These are phyloP conservation scores for Streptopelia turtur DNA, from an alignment of 2,797 vertebrate genomes.

Conservation along the genomic window DNA sequence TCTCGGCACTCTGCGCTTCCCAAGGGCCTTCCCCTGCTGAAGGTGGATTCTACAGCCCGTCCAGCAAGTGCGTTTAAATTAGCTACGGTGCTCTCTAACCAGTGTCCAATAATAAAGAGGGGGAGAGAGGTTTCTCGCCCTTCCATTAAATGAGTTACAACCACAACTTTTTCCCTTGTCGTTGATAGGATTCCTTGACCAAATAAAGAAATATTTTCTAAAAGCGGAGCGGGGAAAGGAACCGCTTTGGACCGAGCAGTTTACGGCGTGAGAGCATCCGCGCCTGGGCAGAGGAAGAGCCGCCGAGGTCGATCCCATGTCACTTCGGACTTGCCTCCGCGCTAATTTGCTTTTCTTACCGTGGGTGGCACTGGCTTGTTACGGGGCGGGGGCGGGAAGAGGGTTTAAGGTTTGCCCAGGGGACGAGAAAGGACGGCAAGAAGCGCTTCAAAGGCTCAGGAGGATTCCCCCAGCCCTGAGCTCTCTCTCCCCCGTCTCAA, in stretches of 20 bases:
- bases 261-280: neutral
- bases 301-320: neutral
- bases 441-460: conserved; percentile 20
- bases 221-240: neutral
- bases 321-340: neutral
- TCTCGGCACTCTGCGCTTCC: neutral
- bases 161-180: neutral
- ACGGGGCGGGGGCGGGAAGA: neutral
- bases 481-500: neutral
- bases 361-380: neutral
- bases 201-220: conserved; percentile 19
- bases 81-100: neutral
- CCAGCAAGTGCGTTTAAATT: neutral
- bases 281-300: neutral
- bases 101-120: neutral
- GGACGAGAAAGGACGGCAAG: neutral
- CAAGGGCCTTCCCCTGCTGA: neutral
- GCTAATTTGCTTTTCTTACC: neutral
- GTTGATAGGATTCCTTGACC: neutral
- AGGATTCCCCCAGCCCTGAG: neutral
- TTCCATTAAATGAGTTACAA: neutral
- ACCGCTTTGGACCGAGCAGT: neutral
- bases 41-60: neutral
- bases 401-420: neutral
- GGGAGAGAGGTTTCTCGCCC: neutral